These are phyloP conservation scores for Poeciliopsis gracilis DNA, from an alignment of 2,797 vertebrate species.

Conservation along the genomic window DNA sequence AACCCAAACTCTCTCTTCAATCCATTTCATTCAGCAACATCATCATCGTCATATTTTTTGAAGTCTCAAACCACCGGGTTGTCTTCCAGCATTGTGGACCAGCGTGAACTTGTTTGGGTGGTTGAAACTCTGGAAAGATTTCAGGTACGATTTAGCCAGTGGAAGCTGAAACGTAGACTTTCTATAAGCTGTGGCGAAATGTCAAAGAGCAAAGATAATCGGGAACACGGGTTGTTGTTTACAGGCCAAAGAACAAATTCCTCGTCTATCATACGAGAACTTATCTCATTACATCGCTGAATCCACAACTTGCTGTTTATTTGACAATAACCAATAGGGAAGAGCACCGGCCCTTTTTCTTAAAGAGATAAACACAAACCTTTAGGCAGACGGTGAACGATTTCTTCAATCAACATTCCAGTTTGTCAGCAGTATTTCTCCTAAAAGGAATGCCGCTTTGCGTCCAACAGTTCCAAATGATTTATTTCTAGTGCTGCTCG, in stretches of 20 bases:
- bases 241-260: constrained; percentile 43
- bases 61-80: neutral
- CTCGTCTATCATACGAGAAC: constrained; percentile 12
- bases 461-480: constrained; percentile 5
- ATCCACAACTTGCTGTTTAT: constrained; percentile 18
- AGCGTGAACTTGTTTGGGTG: neutral
- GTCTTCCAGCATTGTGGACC: neutral
- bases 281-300: constrained; percentile 23
- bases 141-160: too few relatives aligned
- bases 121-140: neutral
- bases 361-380: constrained; percentile 48
- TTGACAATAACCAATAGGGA: constrained; percentile 8
- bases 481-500: neutral
- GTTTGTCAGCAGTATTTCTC: constrained; percentile 47
- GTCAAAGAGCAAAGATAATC: constrained; percentile 10
- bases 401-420: constrained; percentile 58
- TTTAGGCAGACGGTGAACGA: constrained; percentile 53
- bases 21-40: neutral
- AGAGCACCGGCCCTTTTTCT: neutral
- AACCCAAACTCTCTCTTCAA: neutral
- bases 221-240: constrained; percentile 8
- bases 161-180: neutral
- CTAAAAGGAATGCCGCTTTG: constrained; percentile 34
- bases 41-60: neutral
- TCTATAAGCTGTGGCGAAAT: neutral